phyloP scores from a whole-genome alignment of 2,888 invertebrate species.

The Hartigia nigra region DNA sequence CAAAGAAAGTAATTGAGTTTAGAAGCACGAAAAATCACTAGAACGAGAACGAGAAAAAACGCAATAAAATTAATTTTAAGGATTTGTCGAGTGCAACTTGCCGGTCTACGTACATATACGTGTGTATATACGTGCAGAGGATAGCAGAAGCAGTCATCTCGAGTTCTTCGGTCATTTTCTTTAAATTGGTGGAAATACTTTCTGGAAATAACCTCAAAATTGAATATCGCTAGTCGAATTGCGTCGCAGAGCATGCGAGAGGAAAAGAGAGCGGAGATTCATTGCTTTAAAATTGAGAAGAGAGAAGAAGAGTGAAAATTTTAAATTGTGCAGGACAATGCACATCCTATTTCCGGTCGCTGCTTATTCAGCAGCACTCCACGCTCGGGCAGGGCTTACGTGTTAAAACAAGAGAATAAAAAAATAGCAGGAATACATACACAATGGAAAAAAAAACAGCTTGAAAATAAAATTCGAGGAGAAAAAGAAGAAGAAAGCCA shows the following conservation, averaged over 20 bases:
- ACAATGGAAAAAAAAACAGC: not conserved
- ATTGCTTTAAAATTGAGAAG: not conserved
- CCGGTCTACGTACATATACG: too few species aligned
- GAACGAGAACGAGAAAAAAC: not conserved
- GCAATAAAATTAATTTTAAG: not conserved
- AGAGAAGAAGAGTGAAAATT: not conserved
- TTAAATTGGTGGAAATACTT: not conserved
- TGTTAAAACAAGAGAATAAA: not conserved
- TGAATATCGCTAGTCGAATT: not conserved
- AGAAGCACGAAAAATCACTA: not conserved
- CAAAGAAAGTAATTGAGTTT: not conserved
- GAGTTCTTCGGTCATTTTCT: not conserved
- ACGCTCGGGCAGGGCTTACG: not conserved
- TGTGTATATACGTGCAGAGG: too few species aligned
- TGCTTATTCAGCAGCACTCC: not conserved
- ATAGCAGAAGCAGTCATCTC: not conserved
- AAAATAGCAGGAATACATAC: not conserved
- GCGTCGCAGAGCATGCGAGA: not conserved
- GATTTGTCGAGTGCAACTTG: not conserved
- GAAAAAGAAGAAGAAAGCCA: not conserved
- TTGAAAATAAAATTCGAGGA: not conserved
- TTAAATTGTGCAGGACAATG: not conserved
- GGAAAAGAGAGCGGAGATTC: not conserved
- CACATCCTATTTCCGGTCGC: not conserved
- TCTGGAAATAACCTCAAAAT: not conserved